These are phyloP conservation scores for Chroicocephalus ridibundus DNA, from an alignment of 2,113 vertebrate genomes.

Conservation along the genomic window DNA sequence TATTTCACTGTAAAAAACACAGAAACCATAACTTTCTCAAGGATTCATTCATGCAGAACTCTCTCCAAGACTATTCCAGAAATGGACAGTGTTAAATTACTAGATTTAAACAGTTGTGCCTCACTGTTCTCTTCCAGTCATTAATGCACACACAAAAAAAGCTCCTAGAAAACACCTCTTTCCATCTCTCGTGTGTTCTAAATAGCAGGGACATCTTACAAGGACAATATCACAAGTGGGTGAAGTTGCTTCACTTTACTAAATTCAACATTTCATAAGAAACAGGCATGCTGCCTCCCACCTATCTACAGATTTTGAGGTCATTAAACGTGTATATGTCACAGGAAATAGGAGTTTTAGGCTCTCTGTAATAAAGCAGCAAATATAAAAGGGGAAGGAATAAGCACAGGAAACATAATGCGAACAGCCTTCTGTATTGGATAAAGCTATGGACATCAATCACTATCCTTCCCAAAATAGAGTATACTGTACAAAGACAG, in stretches of 20 bases:
- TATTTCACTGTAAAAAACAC: slow-evolving; percentile 38
- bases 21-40: slow-evolving; percentile 1
- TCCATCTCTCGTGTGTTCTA: background rate
- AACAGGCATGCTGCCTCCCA: background rate
- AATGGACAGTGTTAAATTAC: slow-evolving; percentile 20
- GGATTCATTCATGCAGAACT: slow-evolving; percentile 26
- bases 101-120: background rate
- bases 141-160: background rate
- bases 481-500: slow-evolving; percentile 45
- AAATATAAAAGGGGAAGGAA: background rate
- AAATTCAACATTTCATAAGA: background rate
- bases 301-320: background rate
- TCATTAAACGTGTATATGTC: background rate
- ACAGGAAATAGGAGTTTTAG: background rate
- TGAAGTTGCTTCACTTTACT: background rate
- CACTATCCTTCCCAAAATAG: slow-evolving; percentile 30
- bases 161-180: background rate
- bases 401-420: background rate
- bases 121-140: background rate
- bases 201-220: background rate
- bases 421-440: background rate
- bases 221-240: background rate
- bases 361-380: background rate
- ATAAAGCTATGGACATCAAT: slow-evolving; percentile 17
- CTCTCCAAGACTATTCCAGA: slow-evolving; percentile 38